Percentiles rank a stretch among this genome's conserved stretches.
Conservation (phyloP, 2,888 invertebrate genomes). For the Orthosia gracilis region DNA sequence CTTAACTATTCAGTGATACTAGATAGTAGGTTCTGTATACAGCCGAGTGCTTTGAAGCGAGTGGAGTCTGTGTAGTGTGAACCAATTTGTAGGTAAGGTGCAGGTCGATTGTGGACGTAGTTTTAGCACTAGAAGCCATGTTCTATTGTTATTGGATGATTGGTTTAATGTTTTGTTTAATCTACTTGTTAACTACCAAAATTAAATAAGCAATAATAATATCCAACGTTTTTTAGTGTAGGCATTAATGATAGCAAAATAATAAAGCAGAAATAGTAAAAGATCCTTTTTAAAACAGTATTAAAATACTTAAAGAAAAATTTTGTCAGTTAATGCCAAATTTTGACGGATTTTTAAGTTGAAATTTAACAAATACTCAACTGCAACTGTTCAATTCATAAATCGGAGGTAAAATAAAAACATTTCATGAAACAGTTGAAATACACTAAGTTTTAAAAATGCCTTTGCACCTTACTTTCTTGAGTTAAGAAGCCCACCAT, state of each 20-base stretch:
- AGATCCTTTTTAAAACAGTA: no score
- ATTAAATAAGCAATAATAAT: background rate
- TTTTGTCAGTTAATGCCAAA: no score
- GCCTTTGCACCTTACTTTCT: background rate
- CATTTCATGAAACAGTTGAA: no score
- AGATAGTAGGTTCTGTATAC: slow-evolving; percentile 45
- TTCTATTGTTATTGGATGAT: slow-evolving; percentile 17
- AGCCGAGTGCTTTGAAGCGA: slow-evolving; percentile 38
- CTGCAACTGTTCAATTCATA: no score
- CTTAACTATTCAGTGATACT: background rate
- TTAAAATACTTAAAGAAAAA: no score
- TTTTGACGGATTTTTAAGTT: no score
- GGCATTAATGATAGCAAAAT: no score
- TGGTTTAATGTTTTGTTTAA: background rate
- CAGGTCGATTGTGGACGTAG: slow-evolving; percentile 8
- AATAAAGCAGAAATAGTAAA: no score
- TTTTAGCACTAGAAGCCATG: slow-evolving; percentile 2
- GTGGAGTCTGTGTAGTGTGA: slow-evolving; percentile 36
- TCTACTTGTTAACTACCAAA: background rate
- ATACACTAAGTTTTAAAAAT: background rate
- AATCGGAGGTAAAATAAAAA: background rate
- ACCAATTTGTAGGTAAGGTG: slow-evolving; percentile 43
- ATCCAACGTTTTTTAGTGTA: no score
- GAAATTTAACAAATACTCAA: no score
- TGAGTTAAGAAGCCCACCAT: background rate